Percentiles rank a stretch among this genome's conserved stretches.
These are phyloP conservation scores for Dipodomys stephensi DNA, from an alignment of 2,113 vertebrate genomes.

Conservation along the genomic window DNA sequence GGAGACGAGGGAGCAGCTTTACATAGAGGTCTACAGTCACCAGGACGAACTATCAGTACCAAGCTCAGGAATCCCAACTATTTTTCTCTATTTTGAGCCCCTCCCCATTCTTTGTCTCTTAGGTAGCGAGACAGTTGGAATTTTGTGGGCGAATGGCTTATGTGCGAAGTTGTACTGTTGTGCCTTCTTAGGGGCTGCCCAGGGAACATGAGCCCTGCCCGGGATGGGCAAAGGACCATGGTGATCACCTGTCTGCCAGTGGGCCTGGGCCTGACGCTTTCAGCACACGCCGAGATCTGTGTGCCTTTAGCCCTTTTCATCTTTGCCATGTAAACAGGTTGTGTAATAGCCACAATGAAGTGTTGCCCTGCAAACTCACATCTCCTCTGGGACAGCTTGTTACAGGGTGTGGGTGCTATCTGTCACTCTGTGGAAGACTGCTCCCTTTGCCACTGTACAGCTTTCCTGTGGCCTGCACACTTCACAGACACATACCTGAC, in stretches of 20 bases:
- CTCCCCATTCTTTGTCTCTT: not conserved
- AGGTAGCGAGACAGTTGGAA: not conserved
- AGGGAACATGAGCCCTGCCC: not conserved
- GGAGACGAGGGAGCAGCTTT: not conserved
- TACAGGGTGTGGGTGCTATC: accelerated
- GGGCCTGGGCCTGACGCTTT: accelerated
- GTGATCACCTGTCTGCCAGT: accelerated
- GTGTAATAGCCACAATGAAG: not conserved
- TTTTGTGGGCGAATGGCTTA: not conserved
- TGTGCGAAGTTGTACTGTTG: not conserved
- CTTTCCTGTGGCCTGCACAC: accelerated
- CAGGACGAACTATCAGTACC: accelerated
- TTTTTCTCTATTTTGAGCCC: not conserved
- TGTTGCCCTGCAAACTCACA: not conserved
- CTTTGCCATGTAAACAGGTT: not conserved
- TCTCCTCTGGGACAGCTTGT: not conserved
- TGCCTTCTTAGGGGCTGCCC: not conserved
- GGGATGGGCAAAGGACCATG: not conserved
- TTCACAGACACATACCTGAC: not conserved
- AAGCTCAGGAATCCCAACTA: not conserved
- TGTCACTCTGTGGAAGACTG: not conserved
- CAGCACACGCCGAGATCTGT: not conserved
- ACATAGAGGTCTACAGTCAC: accelerated
- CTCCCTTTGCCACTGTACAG: not conserved
- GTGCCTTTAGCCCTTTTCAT: not conserved